Base-by-base conservation (phyloP, 2,888 invertebrate species). In the Drosophila aldrichi region DNA sequence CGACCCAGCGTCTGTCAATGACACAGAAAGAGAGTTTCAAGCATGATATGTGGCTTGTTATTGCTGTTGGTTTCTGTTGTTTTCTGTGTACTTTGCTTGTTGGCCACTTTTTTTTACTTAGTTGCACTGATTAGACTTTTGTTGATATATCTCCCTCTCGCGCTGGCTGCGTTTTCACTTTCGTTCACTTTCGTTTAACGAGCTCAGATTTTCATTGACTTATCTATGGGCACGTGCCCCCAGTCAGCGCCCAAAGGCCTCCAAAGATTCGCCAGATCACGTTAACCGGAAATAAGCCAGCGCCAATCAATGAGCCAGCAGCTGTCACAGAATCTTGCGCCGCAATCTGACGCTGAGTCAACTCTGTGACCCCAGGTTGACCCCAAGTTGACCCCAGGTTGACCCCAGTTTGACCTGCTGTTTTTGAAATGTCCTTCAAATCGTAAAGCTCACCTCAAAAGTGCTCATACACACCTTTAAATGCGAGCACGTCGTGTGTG, bases 11-110 rank as follows among this genome's bases (percentile, higher is more conserved):
- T 81, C 84, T 81, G 87, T 87, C 89, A 84, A 89, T 84, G 87
- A 89, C 89, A 88, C 71, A 88, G 83, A 84, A 88, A 84, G 83
- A 88, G 83, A 84, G 83, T 86, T 89, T 82, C 57, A 54, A 73
- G 70, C 82, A 79, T 88, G 81, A 84, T 87, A 82, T 85, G 88
- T 83, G 85, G 65, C 65, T 75, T 70, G 78, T 68, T 78, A 70
- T 68, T 77, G 68, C 61, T 77, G 59, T 32, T 52, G 51, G 48
- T 51, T 63, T 62, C 51, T 70, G 62, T 54, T 60, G 59, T 69
- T 70, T 60, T 59, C 56, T 41, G 55, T 82, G 86, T 84, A 76
- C 71, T 79, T 79, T 70, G 78, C 58, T 79, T 75, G 72, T 77
- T 79, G 66, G 68, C 74, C 78, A 70, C 54, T 70, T 67, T 71